Evolutionary conservation across 2,797 vertebrate genomes (phyloP).

Genomic region (Bufotes viridis): DNA sequence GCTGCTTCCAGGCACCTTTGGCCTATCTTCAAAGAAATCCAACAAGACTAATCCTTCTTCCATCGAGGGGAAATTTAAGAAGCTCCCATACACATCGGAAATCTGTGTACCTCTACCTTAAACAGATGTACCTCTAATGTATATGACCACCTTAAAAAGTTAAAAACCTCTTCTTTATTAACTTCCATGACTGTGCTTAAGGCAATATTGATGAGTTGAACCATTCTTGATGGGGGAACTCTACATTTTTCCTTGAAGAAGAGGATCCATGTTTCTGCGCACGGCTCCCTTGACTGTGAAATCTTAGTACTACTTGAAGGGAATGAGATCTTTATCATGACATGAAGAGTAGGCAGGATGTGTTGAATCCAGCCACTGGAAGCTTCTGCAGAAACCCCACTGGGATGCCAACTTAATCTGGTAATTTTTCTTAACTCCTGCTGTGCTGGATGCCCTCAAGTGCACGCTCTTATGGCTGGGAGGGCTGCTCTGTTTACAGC

Average conservation of each 20-base stretch:
- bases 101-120: too few species aligned
- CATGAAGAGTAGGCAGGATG: conserved; percentile 49
- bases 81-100: too few species aligned
- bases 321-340: conserved; percentile 56
- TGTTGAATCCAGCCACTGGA: conserved; percentile 52
- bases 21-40: too few species aligned
- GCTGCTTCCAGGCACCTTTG: too few species aligned
- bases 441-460: conserved; percentile 4
- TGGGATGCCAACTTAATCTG: conserved; percentile 40
- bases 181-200: background rate
- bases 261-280: background rate
- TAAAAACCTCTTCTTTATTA: background rate
- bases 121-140: background rate
- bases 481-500: background rate
- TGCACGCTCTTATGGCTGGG: background rate
- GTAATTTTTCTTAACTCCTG: conserved; percentile 49
- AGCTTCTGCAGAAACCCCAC: conserved; percentile 47
- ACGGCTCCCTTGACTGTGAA: conserved; percentile 28
- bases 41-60: too few species aligned
- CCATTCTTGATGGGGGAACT: background rate
- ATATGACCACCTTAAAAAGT: background rate
- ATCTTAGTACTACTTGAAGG: conserved; percentile 33
- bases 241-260: background rate
- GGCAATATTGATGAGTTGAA: background rate
- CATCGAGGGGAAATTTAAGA: too few species aligned